A percentile compares a stretch with the other conserved stretches of the same genome.
Conservation (phyloP, 2,797 vertebrate species). For the Rhinogobio ventralis region DNA sequence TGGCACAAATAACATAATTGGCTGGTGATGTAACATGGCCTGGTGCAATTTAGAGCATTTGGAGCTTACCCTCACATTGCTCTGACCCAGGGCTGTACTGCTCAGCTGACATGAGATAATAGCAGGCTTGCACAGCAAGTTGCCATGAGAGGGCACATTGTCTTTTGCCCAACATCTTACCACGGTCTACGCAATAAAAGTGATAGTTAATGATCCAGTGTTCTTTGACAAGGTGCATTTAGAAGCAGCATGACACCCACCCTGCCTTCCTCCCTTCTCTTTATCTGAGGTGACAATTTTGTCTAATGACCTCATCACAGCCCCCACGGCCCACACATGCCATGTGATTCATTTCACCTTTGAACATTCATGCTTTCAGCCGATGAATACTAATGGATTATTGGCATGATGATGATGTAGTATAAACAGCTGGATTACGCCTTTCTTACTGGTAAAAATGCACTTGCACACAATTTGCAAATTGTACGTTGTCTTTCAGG, state of each 20-base stretch:
- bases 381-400: constrained; percentile 47
- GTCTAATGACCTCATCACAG: constrained; percentile 18
- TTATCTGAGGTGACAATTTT: constrained; percentile 36
- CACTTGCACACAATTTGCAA: neutral
- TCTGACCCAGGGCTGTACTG: constrained; percentile 14
- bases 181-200: neutral
- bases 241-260: constrained; percentile 43
- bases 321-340: neutral
- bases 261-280: constrained; percentile 40
- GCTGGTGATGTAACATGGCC: neutral
- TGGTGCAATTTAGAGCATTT: constrained; percentile 28
- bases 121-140: constrained; percentile 44
- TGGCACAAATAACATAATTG: constrained; percentile 47
- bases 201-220: constrained; percentile 51
- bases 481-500: neutral
- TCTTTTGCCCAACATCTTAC: constrained; percentile 46
- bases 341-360: constrained; percentile 8
- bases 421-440: constrained; percentile 7
- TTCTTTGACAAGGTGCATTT: constrained; percentile 53
- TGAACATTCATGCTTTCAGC: constrained; percentile 47
- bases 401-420: constrained; percentile 9
- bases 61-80: constrained; percentile 21
- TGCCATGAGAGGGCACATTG: constrained; percentile 37
- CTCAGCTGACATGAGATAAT: constrained; percentile 59
- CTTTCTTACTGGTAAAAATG: neutral